Conservation (phyloP, 2,113 vertebrate genomes). For the Triplophysa siluroides region DNA sequence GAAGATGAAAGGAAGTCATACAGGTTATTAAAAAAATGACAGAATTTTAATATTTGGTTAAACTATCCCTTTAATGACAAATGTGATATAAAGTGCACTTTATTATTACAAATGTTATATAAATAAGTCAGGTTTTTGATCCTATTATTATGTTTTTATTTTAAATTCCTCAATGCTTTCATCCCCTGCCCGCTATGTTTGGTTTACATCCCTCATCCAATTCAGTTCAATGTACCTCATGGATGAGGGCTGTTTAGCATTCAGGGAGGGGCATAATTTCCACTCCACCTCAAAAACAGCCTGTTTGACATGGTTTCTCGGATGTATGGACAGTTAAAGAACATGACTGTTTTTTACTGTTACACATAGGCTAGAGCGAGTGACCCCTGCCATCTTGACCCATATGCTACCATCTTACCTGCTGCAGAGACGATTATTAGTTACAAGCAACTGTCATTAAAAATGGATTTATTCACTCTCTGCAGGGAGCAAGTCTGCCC, state of each 20-base stretch:
- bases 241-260: constrained; percentile 2
- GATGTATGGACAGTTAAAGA: background rate
- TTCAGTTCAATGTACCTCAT: too few relatives aligned
- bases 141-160: too few relatives aligned
- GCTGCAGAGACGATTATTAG: constrained; percentile 59
- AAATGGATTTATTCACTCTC: constrained; percentile 63
- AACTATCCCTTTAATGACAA: background rate
- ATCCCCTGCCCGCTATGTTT: background rate
- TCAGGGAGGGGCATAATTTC: constrained; percentile 6
- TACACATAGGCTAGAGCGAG: constrained; percentile 64
- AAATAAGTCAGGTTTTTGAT: too few relatives aligned
- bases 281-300: constrained; percentile 41
- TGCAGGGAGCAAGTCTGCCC: constrained; percentile 28
- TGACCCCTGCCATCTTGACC: constrained; percentile 57
- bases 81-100: background rate
- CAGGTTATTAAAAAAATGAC: too few relatives aligned
- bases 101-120: too few relatives aligned
- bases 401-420: constrained; percentile 71
- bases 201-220: background rate
- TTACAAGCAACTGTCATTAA: constrained; percentile 64
- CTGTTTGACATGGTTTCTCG: constrained; percentile 8
- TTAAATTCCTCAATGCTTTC: background rate
- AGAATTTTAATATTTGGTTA: too few relatives aligned
- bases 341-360: constrained; percentile 59
- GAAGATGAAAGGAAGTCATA: too few relatives aligned